Percentiles rank a stretch among this genome's conserved stretches.
phyloP scores from a whole-genome alignment of 2,797 vertebrate genomes.

The Coregonus suidteri region DNA sequence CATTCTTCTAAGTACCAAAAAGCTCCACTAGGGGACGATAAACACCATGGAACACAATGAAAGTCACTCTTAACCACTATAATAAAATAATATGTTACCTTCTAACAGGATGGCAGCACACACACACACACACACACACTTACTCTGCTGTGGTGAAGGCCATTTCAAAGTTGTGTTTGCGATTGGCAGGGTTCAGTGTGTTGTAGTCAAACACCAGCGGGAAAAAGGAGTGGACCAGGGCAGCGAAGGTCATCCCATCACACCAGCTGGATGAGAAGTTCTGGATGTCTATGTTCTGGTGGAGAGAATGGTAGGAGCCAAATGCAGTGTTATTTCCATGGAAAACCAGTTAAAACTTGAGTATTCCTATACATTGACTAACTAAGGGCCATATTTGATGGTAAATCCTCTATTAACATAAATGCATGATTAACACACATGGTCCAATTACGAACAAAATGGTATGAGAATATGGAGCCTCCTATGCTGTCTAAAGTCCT shows the following conservation, averaged over 20 bases:
- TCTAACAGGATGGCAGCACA: neutral
- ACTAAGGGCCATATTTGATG: neutral
- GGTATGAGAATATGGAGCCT: no score
- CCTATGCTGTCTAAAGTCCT: no score
- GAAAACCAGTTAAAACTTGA: neutral
- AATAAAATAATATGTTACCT: no score
- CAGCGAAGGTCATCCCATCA: constrained; percentile 95
- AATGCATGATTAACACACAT: no score
- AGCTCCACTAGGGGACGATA: no score
- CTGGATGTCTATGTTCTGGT: constrained; percentile 91
- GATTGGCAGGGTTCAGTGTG: constrained; percentile 78
- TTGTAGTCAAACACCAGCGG: constrained; percentile 92
- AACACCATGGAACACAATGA: no score
- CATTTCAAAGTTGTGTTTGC: constrained; percentile 87
- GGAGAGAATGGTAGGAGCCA: neutral
- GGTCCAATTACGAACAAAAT: no score
- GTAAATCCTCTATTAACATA: no score
- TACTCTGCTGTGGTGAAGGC: constrained; percentile 92
- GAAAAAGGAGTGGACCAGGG: constrained; percentile 95
- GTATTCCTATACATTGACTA: neutral
- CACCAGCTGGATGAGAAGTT: constrained; percentile 97
- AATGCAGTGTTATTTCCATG: neutral
- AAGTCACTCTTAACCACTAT: no score
- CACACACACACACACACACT: constrained; percentile 56
- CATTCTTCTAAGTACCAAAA: no score